Base-by-base conservation (phyloP, 1,140 invertebrate genomes). In the Apis florea region DNA sequence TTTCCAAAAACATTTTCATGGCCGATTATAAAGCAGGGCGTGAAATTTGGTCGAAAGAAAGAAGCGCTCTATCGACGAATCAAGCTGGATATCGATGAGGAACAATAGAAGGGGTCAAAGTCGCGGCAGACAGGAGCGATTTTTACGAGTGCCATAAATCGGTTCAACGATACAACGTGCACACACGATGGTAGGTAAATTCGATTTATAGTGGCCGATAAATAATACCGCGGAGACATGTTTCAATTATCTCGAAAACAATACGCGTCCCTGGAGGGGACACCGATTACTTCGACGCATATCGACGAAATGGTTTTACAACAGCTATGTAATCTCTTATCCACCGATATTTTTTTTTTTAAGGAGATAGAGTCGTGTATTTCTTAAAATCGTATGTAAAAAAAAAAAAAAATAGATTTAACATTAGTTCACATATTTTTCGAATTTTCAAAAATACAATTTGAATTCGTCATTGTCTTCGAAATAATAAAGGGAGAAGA, bases 191-290 rank as follows among this genome's bases (percentile, higher is more conserved):
- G 54, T 78, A 88, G 83, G 87, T 87, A 87, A 89, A 89, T 89
- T 89, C 87, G 81, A 89, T 89, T 89, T 89, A 89, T 70, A 72
- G 64, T 51, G 54, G 72, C 53, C 81, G 71, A 87, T 89, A 89
- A 89, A 89, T 89, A 89, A 85, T 85, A 82, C 74, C 74, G n/a
- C 71, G 69, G 81, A 83, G 85, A 85, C 85, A 83, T 76, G 84
- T 89, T 89, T 89, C 86, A 89, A 89, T 89, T 89, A 89, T 80
- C 79, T 78, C 67, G 61, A 68, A 61, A 58, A 77, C 86, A 84
- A 83, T 85, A 76, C 83, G 78, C 72, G 79, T 84, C 76, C 72
- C 86, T 51, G 61, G 80, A 84, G 88, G 31, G 83, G 67, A 80
- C 83, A 70, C 77, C 79, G 80, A 85, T 79, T 77, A 83, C 82